Conservation (phyloP, 2,888 invertebrate genomes). For the Bembecia ichneumoniformis region DNA sequence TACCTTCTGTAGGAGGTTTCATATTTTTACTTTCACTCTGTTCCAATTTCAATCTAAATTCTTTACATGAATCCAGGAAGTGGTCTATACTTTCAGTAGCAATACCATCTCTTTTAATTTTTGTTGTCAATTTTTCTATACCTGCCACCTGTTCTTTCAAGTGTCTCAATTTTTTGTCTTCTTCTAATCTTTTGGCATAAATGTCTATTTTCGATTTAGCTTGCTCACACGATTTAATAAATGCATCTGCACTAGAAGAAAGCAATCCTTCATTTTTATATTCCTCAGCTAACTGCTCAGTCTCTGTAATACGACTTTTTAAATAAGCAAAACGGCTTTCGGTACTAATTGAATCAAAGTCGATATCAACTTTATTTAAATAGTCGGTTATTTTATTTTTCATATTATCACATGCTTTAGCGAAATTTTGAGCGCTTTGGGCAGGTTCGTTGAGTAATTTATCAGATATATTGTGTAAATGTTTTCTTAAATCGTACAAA, state of each 20-base stretch:
- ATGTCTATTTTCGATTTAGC: conserved; percentile 22
- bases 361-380: neutral
- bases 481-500: conserved; percentile 18
- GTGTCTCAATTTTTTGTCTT: conserved; percentile 12
- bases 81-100: conserved; percentile 16
- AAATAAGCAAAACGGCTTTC: conserved; percentile 14
- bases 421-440: neutral
- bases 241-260: conserved; percentile 17
- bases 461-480: conserved; percentile 11
- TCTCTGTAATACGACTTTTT: conserved; percentile 19
- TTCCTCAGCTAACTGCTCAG: conserved; percentile 19
- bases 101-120: conserved; percentile 13
- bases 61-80: conserved; percentile 22
- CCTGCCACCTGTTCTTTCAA: conserved; percentile 16
- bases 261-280: conserved; percentile 12
- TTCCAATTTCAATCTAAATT: conserved; percentile 22
- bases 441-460: neutral
- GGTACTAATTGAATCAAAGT: conserved; percentile 3
- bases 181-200: conserved; percentile 5
- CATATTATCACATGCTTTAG: neutral
- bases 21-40: conserved; percentile 10
- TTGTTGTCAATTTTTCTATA: conserved; percentile 18
- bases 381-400: neutral
- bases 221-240: conserved; percentile 19
- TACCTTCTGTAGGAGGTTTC: conserved; percentile 3